Evolutionary conservation across 2,797 vertebrate species (phyloP).

Genomic region (Podargus strigoides): DNA sequence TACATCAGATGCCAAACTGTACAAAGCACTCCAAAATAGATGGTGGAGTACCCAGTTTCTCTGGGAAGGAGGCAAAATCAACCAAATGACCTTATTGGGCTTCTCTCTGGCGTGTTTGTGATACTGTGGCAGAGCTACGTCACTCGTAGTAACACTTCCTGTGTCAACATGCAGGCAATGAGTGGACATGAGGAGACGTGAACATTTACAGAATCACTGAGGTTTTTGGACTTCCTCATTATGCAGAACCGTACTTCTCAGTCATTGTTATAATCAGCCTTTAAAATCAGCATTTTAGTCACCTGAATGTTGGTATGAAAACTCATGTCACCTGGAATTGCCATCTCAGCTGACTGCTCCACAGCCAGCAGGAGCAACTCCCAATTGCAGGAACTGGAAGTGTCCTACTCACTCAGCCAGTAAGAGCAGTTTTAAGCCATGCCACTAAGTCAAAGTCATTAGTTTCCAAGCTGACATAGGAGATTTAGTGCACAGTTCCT

Average conservation of each 20-base stretch:
- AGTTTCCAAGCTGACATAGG: neutral
- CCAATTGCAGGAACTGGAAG: neutral
- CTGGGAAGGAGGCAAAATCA: neutral
- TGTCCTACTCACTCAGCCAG: neutral
- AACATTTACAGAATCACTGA: neutral
- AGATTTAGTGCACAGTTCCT: neutral
- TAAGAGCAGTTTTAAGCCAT: neutral
- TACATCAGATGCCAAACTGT: neutral
- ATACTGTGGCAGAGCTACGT: neutral
- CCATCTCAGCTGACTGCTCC: neutral
- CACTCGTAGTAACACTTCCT: neutral
- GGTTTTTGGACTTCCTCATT: neutral
- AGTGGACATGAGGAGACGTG: neutral
- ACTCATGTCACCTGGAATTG: neutral
- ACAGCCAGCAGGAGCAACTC: neutral
- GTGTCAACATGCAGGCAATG: neutral
- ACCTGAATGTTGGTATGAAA: neutral
- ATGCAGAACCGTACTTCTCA: neutral
- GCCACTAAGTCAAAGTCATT: neutral
- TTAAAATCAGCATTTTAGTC: constrained; percentile 9
- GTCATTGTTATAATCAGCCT: neutral
- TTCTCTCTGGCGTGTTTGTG: neutral
- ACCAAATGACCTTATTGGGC: neutral
- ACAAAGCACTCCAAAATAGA: neutral
- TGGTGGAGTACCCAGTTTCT: neutral